Base-by-base conservation (phyloP, 2,113 vertebrate species). In the Ursus arctos region DNA sequence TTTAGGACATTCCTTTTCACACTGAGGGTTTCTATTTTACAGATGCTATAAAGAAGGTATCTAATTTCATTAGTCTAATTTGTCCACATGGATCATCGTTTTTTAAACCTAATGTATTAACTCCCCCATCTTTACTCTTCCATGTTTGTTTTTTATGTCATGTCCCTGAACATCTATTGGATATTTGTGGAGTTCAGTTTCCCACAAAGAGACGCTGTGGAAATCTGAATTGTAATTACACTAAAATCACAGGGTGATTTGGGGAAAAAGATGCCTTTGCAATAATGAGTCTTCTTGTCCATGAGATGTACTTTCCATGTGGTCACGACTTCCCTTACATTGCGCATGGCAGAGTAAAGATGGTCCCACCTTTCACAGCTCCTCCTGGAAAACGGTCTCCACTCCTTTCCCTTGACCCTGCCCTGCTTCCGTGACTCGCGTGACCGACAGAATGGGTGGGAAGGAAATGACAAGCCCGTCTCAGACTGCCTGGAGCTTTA, bases 401-500 rank as follows among this genome's bases (percentile, higher is more conserved):
- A 1, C 22, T n/a, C 7, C 1, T 18, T 31, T 53, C 21, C 15
- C n/a, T 21, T 49, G 40, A 33, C 15, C 13, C 65, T 24, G 24
- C 65, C 81, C 0, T 49, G 71, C 65, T 57, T 61, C 16, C 3
- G 21, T 31, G 43, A 24, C 49, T 19, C 21, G 10, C 12, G 6
- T 33, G 43, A 31, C 6, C 11, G 10, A 12, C 4, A 22, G 3
- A 14, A 24, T 24, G 26, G 3, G 40, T 31, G 21, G 43, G 16
- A 16, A 0, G 3, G 3, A 71, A 67, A 40, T 4, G 26, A 4
- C 15, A 36, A 1, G 2, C 13, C 6, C 9, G 53, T 15, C 63
- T 7, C 7, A 0, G n/a, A 8, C 11, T 10, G 0, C 43, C 67
- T 51, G 28, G 16, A 2, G 2, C 6, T 40, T 12, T 28, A n/a